Percentiles rank a stretch among this genome's conserved stretches.
phyloP scores from a whole-genome alignment of 2,888 invertebrate genomes.

The Diaprepes abbreviatus region DNA sequence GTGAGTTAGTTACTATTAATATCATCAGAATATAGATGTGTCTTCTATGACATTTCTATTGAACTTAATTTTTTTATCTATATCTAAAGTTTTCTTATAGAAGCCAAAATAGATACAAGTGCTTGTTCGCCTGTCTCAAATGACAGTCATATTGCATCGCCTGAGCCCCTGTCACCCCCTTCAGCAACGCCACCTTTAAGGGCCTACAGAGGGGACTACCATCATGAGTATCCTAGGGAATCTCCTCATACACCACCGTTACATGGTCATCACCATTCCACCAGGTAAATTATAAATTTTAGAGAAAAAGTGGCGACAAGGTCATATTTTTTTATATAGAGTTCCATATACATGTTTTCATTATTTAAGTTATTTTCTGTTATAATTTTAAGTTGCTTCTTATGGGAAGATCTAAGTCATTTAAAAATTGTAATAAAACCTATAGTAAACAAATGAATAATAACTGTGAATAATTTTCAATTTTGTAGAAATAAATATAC shows the following conservation, averaged over 20 bases:
- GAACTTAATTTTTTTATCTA: too few species aligned
- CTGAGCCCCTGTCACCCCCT: slow-evolving; percentile 55
- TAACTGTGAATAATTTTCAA: slow-evolving; percentile 12
- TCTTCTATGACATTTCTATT: too few species aligned
- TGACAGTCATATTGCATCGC: slow-evolving; percentile 65
- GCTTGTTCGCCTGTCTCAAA: slow-evolving; percentile 67
- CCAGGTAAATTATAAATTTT: slow-evolving; percentile 35
- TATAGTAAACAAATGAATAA: neutral
- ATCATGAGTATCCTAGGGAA: slow-evolving; percentile 61
- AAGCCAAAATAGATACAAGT: slow-evolving; percentile 60
- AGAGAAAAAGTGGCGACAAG: too few species aligned
- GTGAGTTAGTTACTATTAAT: too few species aligned
- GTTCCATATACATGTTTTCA: neutral
- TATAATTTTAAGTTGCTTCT: neutral
- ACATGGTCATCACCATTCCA: slow-evolving; percentile 48
- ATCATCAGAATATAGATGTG: too few species aligned
- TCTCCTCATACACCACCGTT: slow-evolving; percentile 80
- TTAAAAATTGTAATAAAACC: too few species aligned
- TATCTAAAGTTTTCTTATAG: too few species aligned
- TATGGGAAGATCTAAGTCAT: too few species aligned
- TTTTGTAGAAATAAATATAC: slow-evolving; percentile 17
- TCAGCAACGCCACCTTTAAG: slow-evolving; percentile 69
- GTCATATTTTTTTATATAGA: neutral
- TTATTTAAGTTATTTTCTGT: neutral
- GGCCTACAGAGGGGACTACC: slow-evolving; percentile 58